phyloP scores from a whole-genome alignment of 2,797 vertebrate genomes.

The Tamandua tetradactyla region DNA sequence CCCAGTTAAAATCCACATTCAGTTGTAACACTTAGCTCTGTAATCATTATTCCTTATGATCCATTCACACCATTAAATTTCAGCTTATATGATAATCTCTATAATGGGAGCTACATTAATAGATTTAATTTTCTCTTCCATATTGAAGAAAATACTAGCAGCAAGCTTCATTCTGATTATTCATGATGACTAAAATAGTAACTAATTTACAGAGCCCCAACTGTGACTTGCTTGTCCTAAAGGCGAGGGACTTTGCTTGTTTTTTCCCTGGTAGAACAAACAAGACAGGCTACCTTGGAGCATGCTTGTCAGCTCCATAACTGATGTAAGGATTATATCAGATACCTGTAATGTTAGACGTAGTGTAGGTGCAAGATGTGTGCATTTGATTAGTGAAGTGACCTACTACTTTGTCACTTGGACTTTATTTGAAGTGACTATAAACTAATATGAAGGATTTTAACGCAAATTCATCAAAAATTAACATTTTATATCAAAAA shows the following conservation, averaged over 20 bases:
- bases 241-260: background rate
- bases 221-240: background rate
- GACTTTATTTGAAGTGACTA: background rate
- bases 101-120: slow-evolving; percentile 35
- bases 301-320: background rate
- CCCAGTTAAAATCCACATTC: slow-evolving; percentile 52
- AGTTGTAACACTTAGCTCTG: slow-evolving; percentile 50
- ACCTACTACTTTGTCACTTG: background rate
- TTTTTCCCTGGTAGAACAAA: background rate
- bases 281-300: background rate
- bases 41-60: slow-evolving; percentile 53
- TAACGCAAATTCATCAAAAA: background rate
- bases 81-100: slow-evolving; percentile 53
- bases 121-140: slow-evolving; percentile 16
- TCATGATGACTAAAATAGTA: slow-evolving; percentile 25
- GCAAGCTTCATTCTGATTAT: background rate
- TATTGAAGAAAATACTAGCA: background rate
- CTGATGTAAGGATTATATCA: no score
- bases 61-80: slow-evolving; percentile 46
- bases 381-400: background rate
- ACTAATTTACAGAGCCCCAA: background rate
- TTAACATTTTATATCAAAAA: background rate
- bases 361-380: background rate
- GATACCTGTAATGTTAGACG: background rate
- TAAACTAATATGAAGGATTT: background rate